Base-by-base conservation (phyloP, 2,888 invertebrate genomes). In the Rotaria socialis region DNA sequence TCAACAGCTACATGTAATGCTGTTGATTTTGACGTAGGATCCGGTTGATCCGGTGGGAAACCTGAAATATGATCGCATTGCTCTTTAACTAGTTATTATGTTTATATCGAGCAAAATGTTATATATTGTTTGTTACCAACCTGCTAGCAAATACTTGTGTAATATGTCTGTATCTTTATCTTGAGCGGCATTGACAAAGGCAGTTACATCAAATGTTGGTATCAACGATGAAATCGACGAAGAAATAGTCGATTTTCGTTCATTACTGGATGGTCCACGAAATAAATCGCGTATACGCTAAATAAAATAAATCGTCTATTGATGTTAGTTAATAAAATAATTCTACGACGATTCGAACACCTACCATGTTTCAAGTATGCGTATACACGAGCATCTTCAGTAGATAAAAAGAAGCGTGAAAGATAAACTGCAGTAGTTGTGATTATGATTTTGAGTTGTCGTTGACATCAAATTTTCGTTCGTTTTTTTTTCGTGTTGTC, bases 1-100 rank as follows among this genome's bases (percentile, higher is more conserved):
- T 80, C 80, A 80, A 80, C 80, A 43, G 80, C 80, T 47, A 47
- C n/a, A 47, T 80, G 80, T 47, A 80, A 47, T 47, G 80, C 80
- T 47, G 80, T 47, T n/a, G 43, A 11, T 80, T 80, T 80, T 43
- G 80, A 14, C 19, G 80, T 24, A 80, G 80, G 47, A 80, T 80
- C 80, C 24, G 80, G 24, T 80, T 43, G 47, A 47, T 80, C 47
- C n/a, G 80, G 24, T 80, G 80, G n/a, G 47, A 80, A 80, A 80
- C 80, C 80, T 47, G 47, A 47, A 80, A 47, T 80, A 47, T 80
- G 80, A 47, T 24, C 47, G 24, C 7, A n/a, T 80, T 47, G 80
- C 47, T 80, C 47, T 80, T 80, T 47, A 43, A 47, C n/a, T 43
- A 47, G n/a, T 80, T 80, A 47, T 43, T 22, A 80, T 80, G 80